A percentile compares a stretch with the other conserved stretches of the same genome.
phyloP scores from a whole-genome alignment of 2,888 invertebrate genomes.

The Scotopteryx bipunctaria region DNA sequence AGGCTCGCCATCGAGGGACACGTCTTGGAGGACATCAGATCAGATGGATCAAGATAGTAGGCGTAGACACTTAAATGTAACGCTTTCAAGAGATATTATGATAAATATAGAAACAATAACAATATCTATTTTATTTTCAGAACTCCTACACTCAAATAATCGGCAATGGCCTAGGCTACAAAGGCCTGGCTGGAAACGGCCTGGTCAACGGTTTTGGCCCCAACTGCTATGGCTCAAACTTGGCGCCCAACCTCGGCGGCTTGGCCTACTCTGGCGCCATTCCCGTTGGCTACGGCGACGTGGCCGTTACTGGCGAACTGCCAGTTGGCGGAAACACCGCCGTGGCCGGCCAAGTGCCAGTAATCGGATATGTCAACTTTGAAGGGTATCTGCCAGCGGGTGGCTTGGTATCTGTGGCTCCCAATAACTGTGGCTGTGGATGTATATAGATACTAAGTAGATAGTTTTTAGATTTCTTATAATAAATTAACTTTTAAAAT shows the following conservation, averaged over 20 bases:
- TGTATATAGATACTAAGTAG: slow-evolving; percentile 38
- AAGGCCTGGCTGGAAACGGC: slow-evolving; percentile 15
- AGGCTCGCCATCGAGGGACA: no score
- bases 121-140: slow-evolving; percentile 36
- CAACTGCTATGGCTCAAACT: slow-evolving; percentile 31
- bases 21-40: no score
- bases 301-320: slow-evolving; percentile 58
- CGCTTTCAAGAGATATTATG: no score
- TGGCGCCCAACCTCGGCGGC: slow-evolving; percentile 9
- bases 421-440: slow-evolving; percentile 51
- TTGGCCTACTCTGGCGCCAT: slow-evolving; percentile 11
- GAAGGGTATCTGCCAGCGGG: slow-evolving; percentile 69
- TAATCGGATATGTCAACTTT: slow-evolving; percentile 71
- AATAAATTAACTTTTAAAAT: slow-evolving; percentile 9
- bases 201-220: slow-evolving; percentile 35
- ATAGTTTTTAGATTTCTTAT: neutral
- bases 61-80: no score
- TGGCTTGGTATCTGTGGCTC: slow-evolving; percentile 65
- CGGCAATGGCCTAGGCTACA: slow-evolving; percentile 27
- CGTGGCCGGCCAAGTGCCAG: slow-evolving; percentile 65
- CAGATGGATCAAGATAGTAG: no score
- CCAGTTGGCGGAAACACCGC: slow-evolving; percentile 65
- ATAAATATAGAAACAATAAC: no score
- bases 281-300: slow-evolving; percentile 58
- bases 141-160: slow-evolving; percentile 37